Evolutionary conservation across 2,113 vertebrate species (phyloP), one percentile per base, ranked within the genome.

Genomic region (Trinectes maculatus): DNA sequence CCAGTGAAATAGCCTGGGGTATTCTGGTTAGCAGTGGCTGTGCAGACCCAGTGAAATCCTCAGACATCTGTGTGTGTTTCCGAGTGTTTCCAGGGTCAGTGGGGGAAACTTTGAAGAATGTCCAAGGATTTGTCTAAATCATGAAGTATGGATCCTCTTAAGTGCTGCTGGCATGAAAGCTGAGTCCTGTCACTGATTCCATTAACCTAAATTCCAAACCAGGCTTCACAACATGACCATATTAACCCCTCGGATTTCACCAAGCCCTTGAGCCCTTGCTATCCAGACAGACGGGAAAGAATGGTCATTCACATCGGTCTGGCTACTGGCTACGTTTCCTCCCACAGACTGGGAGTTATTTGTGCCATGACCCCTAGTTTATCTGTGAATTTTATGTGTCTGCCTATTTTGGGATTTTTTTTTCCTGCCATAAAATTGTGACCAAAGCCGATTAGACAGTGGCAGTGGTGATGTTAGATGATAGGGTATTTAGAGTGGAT

Each of bases 181-280:
- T 85, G 77, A 84, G 82, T 78, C 58, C 79, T 71, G 87, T 87
- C 77, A 80, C 69, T 82, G 80, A 81, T 82, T 86, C 85, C 85
- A 82, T 92, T 90, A 90, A 85, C 90, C 86, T 83, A 86, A 78
- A 89, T 91, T 80, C 71, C 77, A 68, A 61, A 75, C 59, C 57
- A 6, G 70, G 47, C 66, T 79, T 86, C 69, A 71, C 68, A 64
- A 83, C 81, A 82, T 84, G 75, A 74, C 77, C 65, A 83, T 75
- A 78, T 85, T 90, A 89, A 87, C 85, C 85, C 66, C 68, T 10
- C n/a, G 54, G 74, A 88, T 89, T 87, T 80, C 37, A 74, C 63
- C 65, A 72, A 84, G 83, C 82, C 77, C 70, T 88, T 91, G 74
- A 89, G 84, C 83, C 80, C 52, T 47, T 12, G 13, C 28, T 75